Conservation (phyloP, 2,113 vertebrate genomes). For the Salminus brasiliensis region DNA sequence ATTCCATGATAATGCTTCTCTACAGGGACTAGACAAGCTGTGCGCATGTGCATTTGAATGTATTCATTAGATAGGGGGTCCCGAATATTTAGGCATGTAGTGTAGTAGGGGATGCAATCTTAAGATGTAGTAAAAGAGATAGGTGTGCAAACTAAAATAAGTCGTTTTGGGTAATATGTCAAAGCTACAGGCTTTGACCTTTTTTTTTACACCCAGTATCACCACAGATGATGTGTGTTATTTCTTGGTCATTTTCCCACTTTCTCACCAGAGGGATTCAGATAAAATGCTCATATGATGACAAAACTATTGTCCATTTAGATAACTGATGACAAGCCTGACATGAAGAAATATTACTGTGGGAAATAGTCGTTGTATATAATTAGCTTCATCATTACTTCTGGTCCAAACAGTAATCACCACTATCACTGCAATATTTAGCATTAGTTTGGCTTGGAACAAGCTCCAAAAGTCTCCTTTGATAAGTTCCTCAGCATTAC, state of each 20-base stretch:
- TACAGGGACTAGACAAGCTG: too few species aligned
- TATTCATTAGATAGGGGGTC: too few species aligned
- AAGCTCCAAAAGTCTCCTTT: not conserved
- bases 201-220: conserved; percentile 4
- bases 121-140: too few species aligned
- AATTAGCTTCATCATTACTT: not conserved
- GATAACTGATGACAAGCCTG: not conserved
- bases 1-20: too few species aligned
- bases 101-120: too few species aligned
- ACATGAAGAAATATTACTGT: conserved; percentile 5
- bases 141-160: too few species aligned
- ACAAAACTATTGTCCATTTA: conserved; percentile 3
- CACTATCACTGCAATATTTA: not conserved
- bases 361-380: not conserved
- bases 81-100: too few species aligned
- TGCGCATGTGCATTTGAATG: too few species aligned
- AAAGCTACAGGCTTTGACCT: not conserved
- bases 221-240: conserved; percentile 10
- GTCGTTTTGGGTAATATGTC: too few species aligned
- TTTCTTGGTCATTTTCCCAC: conserved; percentile 26
- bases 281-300: not conserved
- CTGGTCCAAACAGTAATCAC: not conserved
- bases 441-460: not conserved
- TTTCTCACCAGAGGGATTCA: conserved; percentile 10
- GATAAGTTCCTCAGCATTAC: not conserved